Conservation (phyloP, 2,888 invertebrate species). For the Tetragnatha montana region DNA sequence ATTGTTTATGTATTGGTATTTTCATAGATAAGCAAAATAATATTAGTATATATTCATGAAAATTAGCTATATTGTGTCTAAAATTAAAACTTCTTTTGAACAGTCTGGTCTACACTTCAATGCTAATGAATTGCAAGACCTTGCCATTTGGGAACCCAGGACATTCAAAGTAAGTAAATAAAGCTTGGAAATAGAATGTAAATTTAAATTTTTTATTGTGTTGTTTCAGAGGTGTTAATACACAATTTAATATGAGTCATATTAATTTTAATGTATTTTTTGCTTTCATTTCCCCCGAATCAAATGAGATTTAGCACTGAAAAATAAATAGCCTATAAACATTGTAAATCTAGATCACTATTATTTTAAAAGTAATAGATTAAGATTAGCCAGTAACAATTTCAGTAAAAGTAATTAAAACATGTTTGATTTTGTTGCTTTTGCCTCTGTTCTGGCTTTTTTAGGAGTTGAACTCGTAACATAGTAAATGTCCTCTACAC, state of each 20-base stretch:
- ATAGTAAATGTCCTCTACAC: too few relatives aligned
- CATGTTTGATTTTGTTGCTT: too few relatives aligned
- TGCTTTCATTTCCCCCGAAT: background rate
- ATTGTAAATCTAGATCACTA: background rate
- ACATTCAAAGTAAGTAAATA: conserved; percentile 75
- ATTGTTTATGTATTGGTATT: background rate
- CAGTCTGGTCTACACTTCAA: conserved; percentile 75
- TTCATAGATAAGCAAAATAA: background rate
- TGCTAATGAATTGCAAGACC: conserved; percentile 74
- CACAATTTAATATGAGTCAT: too few relatives aligned
- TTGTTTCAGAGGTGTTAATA: too few relatives aligned
- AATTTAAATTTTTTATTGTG: too few relatives aligned
- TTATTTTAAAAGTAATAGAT: background rate
- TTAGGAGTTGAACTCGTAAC: too few relatives aligned
- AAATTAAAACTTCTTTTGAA: conserved; percentile 59
- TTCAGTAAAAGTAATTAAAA: too few relatives aligned
- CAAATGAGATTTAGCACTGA: background rate
- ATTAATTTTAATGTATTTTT: conserved; percentile 2
- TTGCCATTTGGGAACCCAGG: conserved; percentile 76
- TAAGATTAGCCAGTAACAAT: background rate
- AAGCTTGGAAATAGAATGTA: too few relatives aligned
- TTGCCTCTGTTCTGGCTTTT: too few relatives aligned
- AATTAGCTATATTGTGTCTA: background rate
- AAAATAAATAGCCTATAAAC: background rate
- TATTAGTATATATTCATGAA: background rate